Base-by-base conservation (phyloP, 2,888 invertebrate species). In the Limnephilus marmoratus region DNA sequence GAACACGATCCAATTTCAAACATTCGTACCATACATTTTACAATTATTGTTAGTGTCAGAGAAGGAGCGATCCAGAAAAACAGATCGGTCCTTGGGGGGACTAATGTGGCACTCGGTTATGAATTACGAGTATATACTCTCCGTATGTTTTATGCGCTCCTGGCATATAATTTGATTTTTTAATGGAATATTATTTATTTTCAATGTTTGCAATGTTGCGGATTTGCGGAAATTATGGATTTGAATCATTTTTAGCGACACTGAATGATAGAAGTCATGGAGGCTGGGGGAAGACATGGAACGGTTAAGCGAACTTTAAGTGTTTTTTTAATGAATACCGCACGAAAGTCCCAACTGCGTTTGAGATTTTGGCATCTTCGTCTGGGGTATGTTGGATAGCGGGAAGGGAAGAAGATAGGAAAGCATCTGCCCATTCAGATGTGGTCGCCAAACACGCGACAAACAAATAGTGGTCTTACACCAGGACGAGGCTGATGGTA, bases 11-110 rank as follows among this genome's bases (percentile, higher is more conserved):
- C 85, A 53, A 41, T 85, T 80, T 80, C 37, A 37, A 37, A 81
- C n/a, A 68, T 68, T 89, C 31, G 81, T 37, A 81, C 80, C 88
- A 53, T 86, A 87, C 87, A 80, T 89, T 89, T 89, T 89, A 81
- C 88, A 89, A 80, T 89, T 37, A 89, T 81, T 90, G 82, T 90
- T 41, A 82, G 82, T 81, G 82, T 45, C 90, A 49, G 81, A 24
- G 45, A 31, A 82, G 31, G 82, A 82, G 82, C 90, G 31, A 49
- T 81, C 12, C 29, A 37, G 90, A 90, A 53, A 90, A 90, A 90
- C 82, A 90, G 41, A 90, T 90, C 49, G 90, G 81, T 90, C 90
- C 90, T 31, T 9, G 1, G 90, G 81, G 90, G 45, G 41, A 49
- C 29, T 15, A 53, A 85, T 68, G 18, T 53, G 80, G 80, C 37